Evolutionary conservation across 2,113 vertebrate genomes (phyloP).

Genomic region (Cettia cetti): DNA sequence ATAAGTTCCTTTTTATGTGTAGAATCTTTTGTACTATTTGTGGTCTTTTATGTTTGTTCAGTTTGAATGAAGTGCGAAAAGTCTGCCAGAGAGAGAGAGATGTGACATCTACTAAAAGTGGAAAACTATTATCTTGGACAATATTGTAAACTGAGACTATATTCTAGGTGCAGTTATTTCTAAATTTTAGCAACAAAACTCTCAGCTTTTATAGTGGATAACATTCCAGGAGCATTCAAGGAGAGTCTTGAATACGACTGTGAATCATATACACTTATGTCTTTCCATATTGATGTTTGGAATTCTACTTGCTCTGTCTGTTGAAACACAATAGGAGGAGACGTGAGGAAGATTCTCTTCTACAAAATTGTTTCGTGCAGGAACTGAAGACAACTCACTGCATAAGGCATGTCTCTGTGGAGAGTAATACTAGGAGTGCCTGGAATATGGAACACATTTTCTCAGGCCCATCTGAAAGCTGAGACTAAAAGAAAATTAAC

Average conservation of each 20-base stretch:
- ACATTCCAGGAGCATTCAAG: background rate
- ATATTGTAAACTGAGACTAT: background rate
- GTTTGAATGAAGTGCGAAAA: background rate
- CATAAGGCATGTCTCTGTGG: background rate
- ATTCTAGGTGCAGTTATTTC: background rate
- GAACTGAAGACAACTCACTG: background rate
- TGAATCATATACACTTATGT: background rate
- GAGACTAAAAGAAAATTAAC: background rate
- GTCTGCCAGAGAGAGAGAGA: background rate
- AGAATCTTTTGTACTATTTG: background rate
- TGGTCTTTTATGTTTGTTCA: background rate
- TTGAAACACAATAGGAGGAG: background rate
- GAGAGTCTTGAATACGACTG: fast-evolving
- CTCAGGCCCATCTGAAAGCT: background rate
- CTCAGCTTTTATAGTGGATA: background rate
- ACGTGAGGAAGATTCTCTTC: background rate
- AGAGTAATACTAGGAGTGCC: background rate
- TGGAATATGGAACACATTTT: background rate
- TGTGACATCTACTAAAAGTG: background rate
- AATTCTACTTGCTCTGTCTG: background rate
- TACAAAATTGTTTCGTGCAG: background rate
- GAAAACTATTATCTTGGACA: background rate
- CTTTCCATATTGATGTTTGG: background rate
- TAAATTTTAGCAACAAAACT: background rate
- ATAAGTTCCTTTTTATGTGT: background rate